These are phyloP conservation scores for Mobula hypostoma DNA, from an alignment of 2,113 vertebrate genomes.

Conservation along the genomic window DNA sequence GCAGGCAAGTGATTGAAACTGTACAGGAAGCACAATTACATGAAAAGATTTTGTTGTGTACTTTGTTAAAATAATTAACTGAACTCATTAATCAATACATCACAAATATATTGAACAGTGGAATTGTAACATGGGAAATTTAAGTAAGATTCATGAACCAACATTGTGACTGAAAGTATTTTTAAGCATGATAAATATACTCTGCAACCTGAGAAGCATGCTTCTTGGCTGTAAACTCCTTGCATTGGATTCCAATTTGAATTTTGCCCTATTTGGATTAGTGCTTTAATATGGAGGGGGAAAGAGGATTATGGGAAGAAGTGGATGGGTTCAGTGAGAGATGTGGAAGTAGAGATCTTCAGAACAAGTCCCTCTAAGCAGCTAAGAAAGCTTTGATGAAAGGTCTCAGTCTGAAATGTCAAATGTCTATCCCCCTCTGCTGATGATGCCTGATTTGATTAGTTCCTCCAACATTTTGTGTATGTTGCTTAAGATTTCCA, in stretches of 20 bases:
- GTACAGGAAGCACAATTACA: background rate
- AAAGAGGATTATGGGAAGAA: too few species aligned
- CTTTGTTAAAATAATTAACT: background rate
- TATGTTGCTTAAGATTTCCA: too few species aligned
- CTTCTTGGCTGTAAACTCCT: background rate
- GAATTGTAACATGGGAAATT: background rate
- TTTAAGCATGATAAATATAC: background rate
- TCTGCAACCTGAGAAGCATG: background rate
- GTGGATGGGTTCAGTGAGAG: too few species aligned
- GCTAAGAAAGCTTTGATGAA: too few species aligned
- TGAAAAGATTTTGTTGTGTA: background rate
- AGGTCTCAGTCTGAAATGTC: too few species aligned
- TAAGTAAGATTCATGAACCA: slow-evolving; percentile 7
- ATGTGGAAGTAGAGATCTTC: too few species aligned
- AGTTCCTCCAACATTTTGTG: too few species aligned
- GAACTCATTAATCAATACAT: background rate
- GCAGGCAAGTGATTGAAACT: background rate
- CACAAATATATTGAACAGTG: background rate
- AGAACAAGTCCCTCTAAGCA: too few species aligned
- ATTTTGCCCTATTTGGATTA: background rate
- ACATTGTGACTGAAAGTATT: background rate
- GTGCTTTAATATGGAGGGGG: too few species aligned
- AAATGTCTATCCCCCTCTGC: too few species aligned
- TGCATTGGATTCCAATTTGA: background rate
- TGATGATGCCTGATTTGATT: too few species aligned